Conservation (phyloP, 2,113 vertebrate species). For the Chinchilla lanigera region DNA sequence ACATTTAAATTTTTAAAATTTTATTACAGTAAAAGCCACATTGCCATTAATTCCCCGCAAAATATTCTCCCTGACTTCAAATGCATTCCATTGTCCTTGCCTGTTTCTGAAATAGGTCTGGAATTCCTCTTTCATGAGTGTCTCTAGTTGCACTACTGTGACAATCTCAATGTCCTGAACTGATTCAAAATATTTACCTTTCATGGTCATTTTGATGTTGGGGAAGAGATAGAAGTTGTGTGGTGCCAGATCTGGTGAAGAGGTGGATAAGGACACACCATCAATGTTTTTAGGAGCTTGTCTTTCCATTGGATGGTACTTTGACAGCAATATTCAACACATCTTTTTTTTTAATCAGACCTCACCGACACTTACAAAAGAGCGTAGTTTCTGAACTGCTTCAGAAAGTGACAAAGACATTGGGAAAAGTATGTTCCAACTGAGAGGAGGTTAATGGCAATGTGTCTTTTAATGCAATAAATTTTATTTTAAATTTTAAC, state of each 20-base stretch:
- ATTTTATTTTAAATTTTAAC: neutral
- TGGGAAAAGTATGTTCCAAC: neutral
- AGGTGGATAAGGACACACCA: neutral
- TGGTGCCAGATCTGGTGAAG: neutral
- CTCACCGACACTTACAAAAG: neutral
- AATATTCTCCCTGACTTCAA: neutral
- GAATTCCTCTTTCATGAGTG: neutral
- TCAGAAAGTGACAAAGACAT: neutral
- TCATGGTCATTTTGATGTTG: neutral
- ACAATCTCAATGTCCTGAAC: neutral
- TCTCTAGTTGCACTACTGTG: neutral
- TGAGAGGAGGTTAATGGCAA: neutral
- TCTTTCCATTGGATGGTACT: neutral
- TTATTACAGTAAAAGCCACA: neutral
- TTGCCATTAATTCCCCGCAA: neutral
- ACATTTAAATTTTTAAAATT: neutral
- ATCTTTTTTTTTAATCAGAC: neutral
- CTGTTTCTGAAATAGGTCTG: neutral
- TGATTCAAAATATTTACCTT: neutral
- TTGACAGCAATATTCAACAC: neutral
- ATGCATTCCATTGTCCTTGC: neutral
- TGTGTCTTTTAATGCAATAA: neutral
- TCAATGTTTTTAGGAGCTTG: neutral
- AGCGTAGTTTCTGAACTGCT: neutral
- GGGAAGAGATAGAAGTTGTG: neutral